These are phyloP conservation scores for Drosophila asahinai DNA, from an alignment of 1,140 invertebrate genomes.

Conservation along the genomic window DNA sequence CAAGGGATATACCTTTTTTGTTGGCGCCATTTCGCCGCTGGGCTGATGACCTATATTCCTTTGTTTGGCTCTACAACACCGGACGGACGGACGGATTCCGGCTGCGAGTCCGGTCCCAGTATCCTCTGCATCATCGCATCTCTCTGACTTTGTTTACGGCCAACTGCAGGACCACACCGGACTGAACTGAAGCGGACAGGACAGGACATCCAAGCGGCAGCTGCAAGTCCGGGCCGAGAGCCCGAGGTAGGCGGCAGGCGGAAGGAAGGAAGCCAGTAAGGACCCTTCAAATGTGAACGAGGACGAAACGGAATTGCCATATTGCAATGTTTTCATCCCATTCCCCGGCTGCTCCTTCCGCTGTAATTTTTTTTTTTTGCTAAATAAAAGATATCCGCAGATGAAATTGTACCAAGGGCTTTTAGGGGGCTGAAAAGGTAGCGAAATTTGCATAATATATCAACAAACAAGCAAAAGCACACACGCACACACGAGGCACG, in stretches of 20 bases:
- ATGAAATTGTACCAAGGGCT: slow-evolving; percentile 28
- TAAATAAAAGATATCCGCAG: slow-evolving; percentile 59
- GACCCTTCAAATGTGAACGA: slow-evolving; percentile 69
- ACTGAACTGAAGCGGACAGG: slow-evolving; percentile 3
- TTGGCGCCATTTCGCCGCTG: slow-evolving; percentile 27
- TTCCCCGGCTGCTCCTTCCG: slow-evolving; percentile 1
- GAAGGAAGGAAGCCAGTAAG: slow-evolving; percentile 68
- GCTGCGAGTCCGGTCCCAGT: slow-evolving; percentile 41
- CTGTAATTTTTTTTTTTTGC: slow-evolving; percentile 36
- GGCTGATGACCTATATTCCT: slow-evolving; percentile 59
- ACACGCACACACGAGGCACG: slow-evolving; percentile 30
- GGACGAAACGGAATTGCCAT: slow-evolving; percentile 69
- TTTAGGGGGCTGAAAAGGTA: slow-evolving; percentile 32
- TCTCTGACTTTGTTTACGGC: slow-evolving; percentile 65
- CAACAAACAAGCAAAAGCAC: slow-evolving; percentile 51
- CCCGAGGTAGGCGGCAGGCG: slow-evolving; percentile 3
- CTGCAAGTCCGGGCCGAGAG: slow-evolving; percentile 6
- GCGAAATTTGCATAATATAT: slow-evolving; percentile 73
- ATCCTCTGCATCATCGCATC: slow-evolving; percentile 44
- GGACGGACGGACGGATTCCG: slow-evolving; percentile 44
- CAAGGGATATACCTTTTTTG: slow-evolving; percentile 30
- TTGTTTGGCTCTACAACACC: slow-evolving; percentile 37
- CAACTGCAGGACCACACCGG: slow-evolving; percentile 48
- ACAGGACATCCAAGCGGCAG: slow-evolving; percentile 32
- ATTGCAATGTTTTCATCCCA: slow-evolving; percentile 57